Percentiles rank a stretch among this genome's conserved stretches.
These are phyloP conservation scores for Orthosia gracilis DNA, from an alignment of 2,888 invertebrate genomes.

Conservation along the genomic window DNA sequence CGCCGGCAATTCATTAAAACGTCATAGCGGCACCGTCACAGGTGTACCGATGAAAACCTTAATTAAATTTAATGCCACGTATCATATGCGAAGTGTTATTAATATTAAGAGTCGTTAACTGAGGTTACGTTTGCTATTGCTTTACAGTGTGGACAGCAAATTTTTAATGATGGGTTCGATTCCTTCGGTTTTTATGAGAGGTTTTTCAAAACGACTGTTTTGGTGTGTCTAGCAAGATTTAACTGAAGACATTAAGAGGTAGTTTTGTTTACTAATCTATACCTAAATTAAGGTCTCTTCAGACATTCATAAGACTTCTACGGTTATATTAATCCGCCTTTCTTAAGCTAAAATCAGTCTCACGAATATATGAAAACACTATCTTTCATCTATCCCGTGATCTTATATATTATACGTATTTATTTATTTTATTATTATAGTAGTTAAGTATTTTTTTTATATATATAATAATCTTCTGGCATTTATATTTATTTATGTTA, in stretches of 20 bases:
- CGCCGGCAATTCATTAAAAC: conserved; percentile 83
- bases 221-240: conserved; percentile 7
- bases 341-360: not conserved
- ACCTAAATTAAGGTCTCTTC: not conserved
- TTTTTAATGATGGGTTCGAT: conserved; percentile 3
- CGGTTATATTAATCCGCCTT: not conserved
- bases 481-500: too few species aligned
- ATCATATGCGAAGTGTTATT: conserved; percentile 61
- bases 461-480: too few species aligned
- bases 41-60: conserved; percentile 78
- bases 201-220: not conserved
- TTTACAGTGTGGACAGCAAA: not conserved
- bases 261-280: not conserved
- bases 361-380: too few species aligned
- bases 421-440: too few species aligned
- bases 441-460: too few species aligned
- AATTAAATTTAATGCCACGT: conserved; percentile 75
- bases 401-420: too few species aligned
- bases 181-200: not conserved
- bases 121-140: conserved; percentile 13
- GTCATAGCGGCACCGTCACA: conserved; percentile 80
- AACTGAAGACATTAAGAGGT: too few species aligned
- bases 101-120: conserved; percentile 60
- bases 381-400: too few species aligned
- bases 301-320: not conserved